Percentiles rank a stretch among this genome's conserved stretches.
phyloP scores from a whole-genome alignment of 2,113 vertebrate species.

The Danio rerio region DNA sequence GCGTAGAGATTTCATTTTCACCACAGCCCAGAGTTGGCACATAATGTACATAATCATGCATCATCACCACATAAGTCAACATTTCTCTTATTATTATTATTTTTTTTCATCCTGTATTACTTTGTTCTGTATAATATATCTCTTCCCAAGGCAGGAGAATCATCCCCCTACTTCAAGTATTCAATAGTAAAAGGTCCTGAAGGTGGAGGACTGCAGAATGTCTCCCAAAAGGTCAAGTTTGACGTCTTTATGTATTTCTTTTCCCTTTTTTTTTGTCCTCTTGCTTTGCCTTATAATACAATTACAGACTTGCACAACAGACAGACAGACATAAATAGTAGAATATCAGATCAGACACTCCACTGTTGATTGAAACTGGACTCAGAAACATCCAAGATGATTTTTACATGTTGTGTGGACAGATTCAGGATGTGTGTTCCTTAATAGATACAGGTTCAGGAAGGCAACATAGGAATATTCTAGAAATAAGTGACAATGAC shows the following conservation, averaged over 20 bases:
- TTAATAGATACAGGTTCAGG: background rate
- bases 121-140: constrained; percentile 68
- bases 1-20: constrained; percentile 48
- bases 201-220: constrained; percentile 68
- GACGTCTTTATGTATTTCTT: constrained; percentile 53
- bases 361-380: background rate
- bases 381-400: constrained; percentile 4
- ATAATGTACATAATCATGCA: constrained; percentile 53
- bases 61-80: constrained; percentile 64
- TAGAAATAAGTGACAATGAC: background rate
- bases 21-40: constrained; percentile 71
- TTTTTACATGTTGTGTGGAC: background rate
- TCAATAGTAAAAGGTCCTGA: constrained; percentile 78
- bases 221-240: constrained; percentile 67
- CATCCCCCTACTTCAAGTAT: constrained; percentile 81
- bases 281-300: constrained; percentile 67
- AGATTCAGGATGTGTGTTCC: constrained; percentile 8
- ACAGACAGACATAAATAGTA: constrained; percentile 58
- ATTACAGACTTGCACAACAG: constrained; percentile 49
- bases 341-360: constrained; percentile 31
- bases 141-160: constrained; percentile 74
- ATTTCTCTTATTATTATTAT: constrained; percentile 50
- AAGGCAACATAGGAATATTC: background rate
- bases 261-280: constrained; percentile 64
- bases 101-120: constrained; percentile 40